Conservation (phyloP, 2,888 invertebrate species). For the Quadroppia sp. region DNA sequence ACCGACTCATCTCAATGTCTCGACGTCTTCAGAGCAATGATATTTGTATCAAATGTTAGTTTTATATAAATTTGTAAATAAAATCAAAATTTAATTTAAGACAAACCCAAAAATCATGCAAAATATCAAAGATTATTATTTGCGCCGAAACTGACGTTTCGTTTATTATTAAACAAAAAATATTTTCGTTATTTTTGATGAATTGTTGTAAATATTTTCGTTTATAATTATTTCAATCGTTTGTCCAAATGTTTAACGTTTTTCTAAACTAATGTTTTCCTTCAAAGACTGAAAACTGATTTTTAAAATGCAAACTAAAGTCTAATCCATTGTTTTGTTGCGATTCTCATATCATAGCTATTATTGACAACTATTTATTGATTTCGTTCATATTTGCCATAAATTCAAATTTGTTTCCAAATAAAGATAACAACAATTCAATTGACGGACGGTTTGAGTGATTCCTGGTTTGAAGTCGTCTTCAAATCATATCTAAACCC, state of each 20-base stretch:
- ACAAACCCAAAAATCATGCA: conserved; percentile 18
- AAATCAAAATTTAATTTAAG: conserved; percentile 21
- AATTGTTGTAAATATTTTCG: conserved; percentile 6
- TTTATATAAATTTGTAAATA: conserved; percentile 22
- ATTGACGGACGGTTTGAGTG: neutral
- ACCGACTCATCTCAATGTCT: conserved; percentile 29
- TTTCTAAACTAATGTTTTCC: too few species aligned
- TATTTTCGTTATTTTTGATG: conserved; percentile 8
- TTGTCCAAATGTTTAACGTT: too few species aligned
- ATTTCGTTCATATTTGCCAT: neutral
- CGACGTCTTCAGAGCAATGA: conserved; percentile 33
- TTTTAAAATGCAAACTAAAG: too few species aligned
- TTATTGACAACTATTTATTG: neutral
- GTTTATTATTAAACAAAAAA: neutral
- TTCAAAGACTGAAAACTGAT: too few species aligned
- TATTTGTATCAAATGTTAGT: conserved; percentile 4
- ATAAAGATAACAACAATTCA: neutral
- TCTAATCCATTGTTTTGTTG: neutral
- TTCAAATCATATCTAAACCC: too few species aligned
- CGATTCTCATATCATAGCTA: neutral
- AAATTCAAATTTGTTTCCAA: neutral
- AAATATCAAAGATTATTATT: neutral
- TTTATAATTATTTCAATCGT: neutral
- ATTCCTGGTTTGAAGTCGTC: too few species aligned
- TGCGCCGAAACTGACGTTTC: neutral